Conservation (phyloP, 2,113 vertebrate species). For the Oenanthe oenanthe region DNA sequence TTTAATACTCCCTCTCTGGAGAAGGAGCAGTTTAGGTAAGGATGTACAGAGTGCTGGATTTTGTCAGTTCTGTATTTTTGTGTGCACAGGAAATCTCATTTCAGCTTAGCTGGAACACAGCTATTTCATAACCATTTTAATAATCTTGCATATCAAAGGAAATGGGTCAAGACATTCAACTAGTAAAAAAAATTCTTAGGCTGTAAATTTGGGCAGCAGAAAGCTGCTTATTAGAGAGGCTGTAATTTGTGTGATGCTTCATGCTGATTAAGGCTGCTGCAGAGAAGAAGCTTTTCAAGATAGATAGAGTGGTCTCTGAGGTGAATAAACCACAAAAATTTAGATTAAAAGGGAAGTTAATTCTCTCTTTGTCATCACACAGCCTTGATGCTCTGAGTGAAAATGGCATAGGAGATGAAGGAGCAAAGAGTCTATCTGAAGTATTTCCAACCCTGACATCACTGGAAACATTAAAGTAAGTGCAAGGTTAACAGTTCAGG, state of each 20-base stretch:
- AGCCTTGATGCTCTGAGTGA: conserved; percentile 87
- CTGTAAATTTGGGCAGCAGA: conserved; percentile 6
- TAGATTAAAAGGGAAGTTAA: conserved; percentile 5
- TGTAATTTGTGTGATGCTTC: not conserved
- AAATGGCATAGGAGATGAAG: conserved; percentile 87
- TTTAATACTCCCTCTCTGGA: not conserved
- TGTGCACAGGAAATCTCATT: conserved; percentile 3
- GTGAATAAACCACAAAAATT: not conserved
- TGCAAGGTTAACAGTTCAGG: not conserved
- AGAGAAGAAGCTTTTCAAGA: not conserved
- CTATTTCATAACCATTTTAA: conserved; percentile 42
- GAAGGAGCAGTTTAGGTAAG: not conserved
- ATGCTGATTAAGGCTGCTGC: not conserved
- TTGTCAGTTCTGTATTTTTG: not conserved
- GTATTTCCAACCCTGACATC: conserved; percentile 78
- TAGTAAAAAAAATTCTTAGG: not conserved
- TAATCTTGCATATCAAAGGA: conserved; percentile 46
- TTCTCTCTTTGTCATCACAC: not conserved
- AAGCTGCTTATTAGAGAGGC: conserved; percentile 11
- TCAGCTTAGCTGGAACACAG: conserved; percentile 15
- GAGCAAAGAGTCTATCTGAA: conserved; percentile 77
- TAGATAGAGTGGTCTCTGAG: not conserved
- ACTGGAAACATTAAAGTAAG: conserved; percentile 92
- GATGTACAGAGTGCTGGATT: conserved; percentile 2
- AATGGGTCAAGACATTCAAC: conserved; percentile 29